Percentiles rank a stretch among this genome's conserved stretches.
phyloP scores from a whole-genome alignment of 1,140 invertebrate species.

The Drosophila lini region DNA sequence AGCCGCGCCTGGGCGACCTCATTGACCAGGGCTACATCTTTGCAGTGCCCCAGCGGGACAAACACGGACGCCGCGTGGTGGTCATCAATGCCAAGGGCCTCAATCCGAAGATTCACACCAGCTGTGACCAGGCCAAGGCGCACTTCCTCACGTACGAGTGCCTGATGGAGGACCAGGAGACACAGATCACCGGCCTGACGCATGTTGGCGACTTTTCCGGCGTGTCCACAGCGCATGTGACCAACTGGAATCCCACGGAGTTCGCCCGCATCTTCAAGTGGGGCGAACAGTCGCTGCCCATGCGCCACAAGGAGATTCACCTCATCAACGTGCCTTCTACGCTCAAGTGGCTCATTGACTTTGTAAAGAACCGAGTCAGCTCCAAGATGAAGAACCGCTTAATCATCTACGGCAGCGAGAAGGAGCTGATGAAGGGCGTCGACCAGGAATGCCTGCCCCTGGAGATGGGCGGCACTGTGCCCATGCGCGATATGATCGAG shows the following conservation, averaged over 20 bases:
- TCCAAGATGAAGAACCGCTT: slow-evolving; percentile 89
- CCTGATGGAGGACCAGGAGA: slow-evolving; percentile 89
- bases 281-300: slow-evolving; percentile 91
- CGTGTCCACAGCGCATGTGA: slow-evolving; percentile 86
- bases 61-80: slow-evolving; percentile 89
- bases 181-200: slow-evolving; percentile 89
- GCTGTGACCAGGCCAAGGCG: slow-evolving; percentile 88
- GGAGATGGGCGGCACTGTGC: slow-evolving; percentile 90
- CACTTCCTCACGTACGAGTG: slow-evolving; percentile 90
- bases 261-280: slow-evolving; percentile 88
- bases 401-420: slow-evolving; percentile 87
- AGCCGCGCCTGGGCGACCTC: slow-evolving; percentile 87
- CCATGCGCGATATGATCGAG: slow-evolving; percentile 91
- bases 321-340: slow-evolving; percentile 89
- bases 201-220: slow-evolving; percentile 88
- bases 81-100: slow-evolving; percentile 88
- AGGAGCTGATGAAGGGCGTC: slow-evolving; percentile 87
- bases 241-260: slow-evolving; percentile 88
- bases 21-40: slow-evolving; percentile 89
- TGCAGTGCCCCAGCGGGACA: slow-evolving; percentile 90
- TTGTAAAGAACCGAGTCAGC: slow-evolving; percentile 88
- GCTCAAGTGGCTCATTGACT: slow-evolving; percentile 89
- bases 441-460: slow-evolving; percentile 89
- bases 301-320: slow-evolving; percentile 91
- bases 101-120: slow-evolving; percentile 87